Conservation (phyloP, 2,113 vertebrate species). For the Oryzias javanicus region DNA sequence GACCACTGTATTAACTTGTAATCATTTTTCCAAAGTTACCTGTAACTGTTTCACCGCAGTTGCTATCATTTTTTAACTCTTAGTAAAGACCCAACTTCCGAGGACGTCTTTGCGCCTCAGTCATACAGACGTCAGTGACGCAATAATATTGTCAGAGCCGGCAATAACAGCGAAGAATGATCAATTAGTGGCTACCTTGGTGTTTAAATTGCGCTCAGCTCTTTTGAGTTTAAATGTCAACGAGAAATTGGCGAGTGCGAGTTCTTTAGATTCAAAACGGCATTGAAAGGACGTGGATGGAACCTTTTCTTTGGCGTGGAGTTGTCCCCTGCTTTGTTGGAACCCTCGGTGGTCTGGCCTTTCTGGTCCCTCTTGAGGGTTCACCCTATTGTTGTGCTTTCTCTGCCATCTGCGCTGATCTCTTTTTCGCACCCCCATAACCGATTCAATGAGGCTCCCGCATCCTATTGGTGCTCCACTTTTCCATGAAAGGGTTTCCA, state of each 20-base stretch:
- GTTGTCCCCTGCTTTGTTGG: conserved; percentile 35
- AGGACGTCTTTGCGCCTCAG: conserved; percentile 7
- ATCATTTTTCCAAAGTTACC: too few relatives aligned
- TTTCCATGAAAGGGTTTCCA: conserved; percentile 71
- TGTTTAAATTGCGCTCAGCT: conserved; percentile 48
- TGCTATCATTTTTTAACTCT: conserved; percentile 1
- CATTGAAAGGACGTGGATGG: conserved; percentile 58
- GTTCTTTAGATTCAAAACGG: conserved; percentile 40
- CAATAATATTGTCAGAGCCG: conserved; percentile 55
- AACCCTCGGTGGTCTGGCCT: conserved; percentile 60
- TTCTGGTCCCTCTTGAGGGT: conserved; percentile 57
- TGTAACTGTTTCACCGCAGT: neutral
- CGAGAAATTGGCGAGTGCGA: conserved; percentile 46
- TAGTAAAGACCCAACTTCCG: conserved; percentile 1
- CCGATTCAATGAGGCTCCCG: conserved; percentile 54
- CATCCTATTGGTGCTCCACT: conserved; percentile 68
- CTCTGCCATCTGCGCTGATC: conserved; percentile 58
- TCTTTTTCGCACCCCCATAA: conserved; percentile 61
- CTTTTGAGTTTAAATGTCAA: conserved; percentile 67
- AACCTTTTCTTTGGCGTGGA: conserved; percentile 51
- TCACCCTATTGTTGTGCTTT: conserved; percentile 66
- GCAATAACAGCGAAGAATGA: conserved; percentile 62
- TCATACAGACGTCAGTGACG: conserved; percentile 41
- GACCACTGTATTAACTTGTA: too few relatives aligned
- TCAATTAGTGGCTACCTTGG: conserved; percentile 59